Conservation (phyloP, 2,888 invertebrate genomes). For the Sminthurides aquaticus region DNA sequence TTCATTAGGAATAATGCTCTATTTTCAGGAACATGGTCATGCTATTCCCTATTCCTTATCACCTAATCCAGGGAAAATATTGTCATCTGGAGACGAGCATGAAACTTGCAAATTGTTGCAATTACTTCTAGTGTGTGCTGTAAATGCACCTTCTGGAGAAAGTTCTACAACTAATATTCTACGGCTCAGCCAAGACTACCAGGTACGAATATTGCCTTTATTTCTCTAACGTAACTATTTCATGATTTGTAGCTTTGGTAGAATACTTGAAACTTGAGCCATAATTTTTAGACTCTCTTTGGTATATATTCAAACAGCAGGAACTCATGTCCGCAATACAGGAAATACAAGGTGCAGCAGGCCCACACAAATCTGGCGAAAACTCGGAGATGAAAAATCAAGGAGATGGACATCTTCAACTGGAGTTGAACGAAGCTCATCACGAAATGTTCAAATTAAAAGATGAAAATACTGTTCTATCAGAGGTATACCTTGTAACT, state of each 20-base stretch:
- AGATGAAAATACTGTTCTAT: conserved; percentile 69
- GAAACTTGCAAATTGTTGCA: conserved; percentile 81
- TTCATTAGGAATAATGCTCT: background rate
- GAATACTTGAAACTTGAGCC: background rate
- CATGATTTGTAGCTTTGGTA: too few relatives aligned
- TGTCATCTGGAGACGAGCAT: conserved; percentile 53
- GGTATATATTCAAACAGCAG: conserved; percentile 47
- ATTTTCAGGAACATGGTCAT: conserved; percentile 33
- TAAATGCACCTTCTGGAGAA: conserved; percentile 60
- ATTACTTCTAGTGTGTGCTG: conserved; percentile 86
- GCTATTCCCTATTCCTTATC: conserved; percentile 32
- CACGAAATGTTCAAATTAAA: conserved; percentile 63
- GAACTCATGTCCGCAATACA: conserved; percentile 94
- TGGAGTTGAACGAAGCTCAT: conserved; percentile 49
- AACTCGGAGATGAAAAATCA: background rate
- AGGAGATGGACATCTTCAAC: background rate
- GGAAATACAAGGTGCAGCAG: conserved; percentile 48
- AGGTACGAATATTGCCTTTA: conserved; percentile 46
- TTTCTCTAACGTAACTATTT: too few relatives aligned
- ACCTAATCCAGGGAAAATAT: conserved; percentile 38
- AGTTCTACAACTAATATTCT: conserved; percentile 87
- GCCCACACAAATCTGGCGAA: too few relatives aligned
- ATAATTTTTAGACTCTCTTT: background rate
- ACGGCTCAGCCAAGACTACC: conserved; percentile 82
- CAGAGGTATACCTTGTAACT: conserved; percentile 41